Evolutionary conservation across 2,888 invertebrate genomes (phyloP), one percentile per base, ranked within the genome.

Genomic region (Amphiduros pacificus): DNA sequence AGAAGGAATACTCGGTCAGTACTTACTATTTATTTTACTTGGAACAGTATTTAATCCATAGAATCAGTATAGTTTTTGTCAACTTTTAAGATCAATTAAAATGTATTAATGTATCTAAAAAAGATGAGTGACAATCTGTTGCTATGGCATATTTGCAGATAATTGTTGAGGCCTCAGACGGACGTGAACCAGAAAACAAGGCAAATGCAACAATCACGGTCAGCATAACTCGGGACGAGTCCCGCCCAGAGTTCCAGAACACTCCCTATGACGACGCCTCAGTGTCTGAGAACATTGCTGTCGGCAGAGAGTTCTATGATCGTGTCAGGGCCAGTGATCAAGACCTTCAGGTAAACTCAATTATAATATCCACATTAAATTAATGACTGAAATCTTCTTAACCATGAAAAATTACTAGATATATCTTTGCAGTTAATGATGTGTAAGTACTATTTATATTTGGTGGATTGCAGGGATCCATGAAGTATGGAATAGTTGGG

Each of bases 271-370:
- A 40, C 24, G 64, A 66, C n/a, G 61, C 62, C 22, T 41, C 22
- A 24, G 67, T 67, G 17, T 68, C 69, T 0, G 69, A 69, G 60
- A 69, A 69, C 48, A 56, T 64, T 9, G 57, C 50, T 3, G 52
- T 64, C 17, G 63, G 63, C 22, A 55, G 44, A 5, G 64, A 60
- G 41, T 68, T 69, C 64, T 69, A 69, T 57, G 54, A 60, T 9
- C 61, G 54, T 54, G 69, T 77, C 5, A 65, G 68, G n/a, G 77
- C 77, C 11, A 50, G 41, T 2, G 77, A 77, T 58, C 56, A 51
- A 20, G 75, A 76, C 52, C 60, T 76, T 5, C 65, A 69, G 66
- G 74, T 74, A 61, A 50, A n/a, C n/a, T n/a, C n/a, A n/a, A n/a
- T n/a, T n/a, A n/a, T n/a, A n/a, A n/a, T n/a, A n/a, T n/a, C n/a